Percentiles rank a stretch among this genome's conserved stretches.
Evolutionary conservation across 2,797 vertebrate species (phyloP).

Genomic region (Melanotaenia maccullochi): DNA sequence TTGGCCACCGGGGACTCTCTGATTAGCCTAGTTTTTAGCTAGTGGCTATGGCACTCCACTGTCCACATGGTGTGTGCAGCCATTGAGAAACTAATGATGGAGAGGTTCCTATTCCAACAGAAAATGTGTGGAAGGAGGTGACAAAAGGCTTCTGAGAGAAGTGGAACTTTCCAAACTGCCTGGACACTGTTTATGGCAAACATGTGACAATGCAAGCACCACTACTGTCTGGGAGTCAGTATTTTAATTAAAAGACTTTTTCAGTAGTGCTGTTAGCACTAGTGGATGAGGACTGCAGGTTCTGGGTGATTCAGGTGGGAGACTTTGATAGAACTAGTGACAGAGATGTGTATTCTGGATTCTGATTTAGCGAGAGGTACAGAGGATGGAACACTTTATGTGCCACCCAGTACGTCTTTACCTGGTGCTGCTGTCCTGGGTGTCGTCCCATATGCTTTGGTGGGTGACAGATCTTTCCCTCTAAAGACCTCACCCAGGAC

Average conservation of each 20-base stretch:
- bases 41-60: not conserved
- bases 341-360: not conserved
- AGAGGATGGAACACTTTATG: not conserved
- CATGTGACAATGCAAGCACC: not conserved
- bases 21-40: no score
- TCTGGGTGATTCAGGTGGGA: not conserved
- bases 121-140: not conserved
- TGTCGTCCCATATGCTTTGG: not conserved
- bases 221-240: not conserved
- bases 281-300: not conserved
- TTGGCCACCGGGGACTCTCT: no score
- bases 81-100: not conserved
- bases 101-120: not conserved
- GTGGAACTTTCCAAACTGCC: slow-evolving; percentile 3
- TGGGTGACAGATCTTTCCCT: not conserved
- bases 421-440: not conserved
- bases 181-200: not conserved
- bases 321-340: not conserved
- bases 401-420: not conserved
- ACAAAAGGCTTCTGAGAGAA: not conserved
- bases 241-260: no score
- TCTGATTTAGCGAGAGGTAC: not conserved
- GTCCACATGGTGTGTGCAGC: slow-evolving; percentile 1
- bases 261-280: not conserved
- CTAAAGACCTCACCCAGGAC: not conserved